These are phyloP conservation scores for Lamprotornis superbus DNA, from an alignment of 2,113 vertebrate genomes.

Conservation along the genomic window DNA sequence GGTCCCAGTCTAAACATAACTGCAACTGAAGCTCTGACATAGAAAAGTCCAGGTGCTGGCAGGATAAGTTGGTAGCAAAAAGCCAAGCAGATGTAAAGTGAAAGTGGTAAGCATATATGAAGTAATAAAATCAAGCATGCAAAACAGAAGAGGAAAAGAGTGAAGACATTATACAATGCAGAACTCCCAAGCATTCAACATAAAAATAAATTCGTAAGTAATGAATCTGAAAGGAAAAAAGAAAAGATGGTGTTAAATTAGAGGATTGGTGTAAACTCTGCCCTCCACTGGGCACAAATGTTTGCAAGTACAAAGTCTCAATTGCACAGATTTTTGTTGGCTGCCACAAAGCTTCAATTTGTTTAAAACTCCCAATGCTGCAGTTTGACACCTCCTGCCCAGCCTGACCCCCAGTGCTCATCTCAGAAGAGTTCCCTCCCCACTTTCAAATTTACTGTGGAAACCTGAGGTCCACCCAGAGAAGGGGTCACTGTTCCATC, in stretches of 20 bases:
- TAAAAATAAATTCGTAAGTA: background rate
- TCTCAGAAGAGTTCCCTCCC: background rate
- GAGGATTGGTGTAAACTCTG: background rate
- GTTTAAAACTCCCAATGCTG: background rate
- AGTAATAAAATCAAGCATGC: conserved; percentile 46
- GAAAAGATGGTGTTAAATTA: background rate
- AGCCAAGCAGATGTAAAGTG: conserved; percentile 51
- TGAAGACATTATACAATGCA: background rate
- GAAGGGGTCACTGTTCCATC: no score
- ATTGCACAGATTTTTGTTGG: background rate
- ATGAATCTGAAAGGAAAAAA: conserved; percentile 28
- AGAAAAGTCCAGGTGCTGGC: conserved; percentile 84
- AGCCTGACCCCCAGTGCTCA: background rate
- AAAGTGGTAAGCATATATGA: conserved; percentile 2
- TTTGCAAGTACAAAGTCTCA: background rate
- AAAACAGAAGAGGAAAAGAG: conserved; percentile 47
- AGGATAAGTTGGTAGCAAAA: conserved; percentile 48
- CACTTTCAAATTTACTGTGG: background rate
- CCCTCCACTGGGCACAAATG: background rate
- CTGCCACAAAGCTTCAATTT: background rate
- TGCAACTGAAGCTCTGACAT: conserved; percentile 85
- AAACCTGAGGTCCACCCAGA: background rate
- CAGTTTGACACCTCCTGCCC: background rate
- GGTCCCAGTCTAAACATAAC: conserved; percentile 88
- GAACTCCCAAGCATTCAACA: conserved; percentile 6